Base-by-base conservation (phyloP, 2,888 invertebrate genomes). In the Chydorus sphaericus region DNA sequence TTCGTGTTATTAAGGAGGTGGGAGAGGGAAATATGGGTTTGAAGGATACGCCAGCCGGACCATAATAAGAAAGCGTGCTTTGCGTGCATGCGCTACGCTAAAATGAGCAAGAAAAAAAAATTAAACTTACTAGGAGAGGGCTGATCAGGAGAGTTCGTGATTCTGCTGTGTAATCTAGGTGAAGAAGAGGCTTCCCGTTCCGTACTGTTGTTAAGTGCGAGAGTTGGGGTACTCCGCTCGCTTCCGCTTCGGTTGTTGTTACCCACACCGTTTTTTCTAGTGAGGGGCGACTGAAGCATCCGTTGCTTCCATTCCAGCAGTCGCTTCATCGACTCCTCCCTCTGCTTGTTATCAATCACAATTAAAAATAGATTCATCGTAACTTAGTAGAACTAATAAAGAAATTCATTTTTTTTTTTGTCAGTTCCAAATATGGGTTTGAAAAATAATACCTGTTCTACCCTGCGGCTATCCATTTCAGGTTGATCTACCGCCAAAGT, bases 241-340 rank as follows among this genome's bases (percentile, higher is more conserved):
- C 52, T 52, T 33, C 52, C 52, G 36, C 52, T 52, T 14, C 30
- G n/a, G 20, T 31, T 18, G 16, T 37, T 52, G 36, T 52, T 31
- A 23, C 52, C 52, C n/a, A n/a, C n/a, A n/a, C n/a, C n/a, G 14
- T 82, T 79, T 69, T 88, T 89, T 60, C 87, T 78, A 20, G 88
- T 87, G 62, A 90, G 70, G 7, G 90, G 89, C 14, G 88, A 88
- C 69, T 89, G 89, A 63, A 90, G 72, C 90, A 91, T 90, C 63
- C 89, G 77, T 71, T 90, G 89, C 69, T 90, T 90, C 90, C 90
- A 90, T 71, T 90, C 90, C 50, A 90, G 72, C 58, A 90, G 71
- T 26, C 90, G 77, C 70, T 88, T 89, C 88, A 90, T 90, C 10
- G 89, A 90, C 69, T 90, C 90, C 71, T 90, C 90, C 29, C 88